Evolutionary conservation across 1,140 invertebrate genomes (phyloP).

Genomic region (Agrypnia vestita): DNA sequence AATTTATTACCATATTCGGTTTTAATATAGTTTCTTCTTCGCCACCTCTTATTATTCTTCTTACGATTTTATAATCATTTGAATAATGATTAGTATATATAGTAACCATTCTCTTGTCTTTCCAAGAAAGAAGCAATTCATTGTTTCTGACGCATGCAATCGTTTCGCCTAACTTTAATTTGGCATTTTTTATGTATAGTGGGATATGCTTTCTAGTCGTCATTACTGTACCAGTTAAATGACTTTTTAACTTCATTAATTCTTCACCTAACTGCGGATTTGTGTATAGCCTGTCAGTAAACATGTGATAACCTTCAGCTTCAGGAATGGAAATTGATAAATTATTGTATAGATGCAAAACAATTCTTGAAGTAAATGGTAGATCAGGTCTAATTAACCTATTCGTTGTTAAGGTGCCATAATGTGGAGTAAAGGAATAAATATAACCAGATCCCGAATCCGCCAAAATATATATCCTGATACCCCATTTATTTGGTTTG

Average conservation of each 20-base stretch:
- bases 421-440: slow-evolving; percentile 16
- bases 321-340: slow-evolving; percentile 49
- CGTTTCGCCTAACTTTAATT: too few relatives aligned
- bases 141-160: too few relatives aligned
- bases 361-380: slow-evolving; percentile 7
- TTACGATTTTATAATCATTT: neutral
- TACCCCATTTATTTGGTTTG: slow-evolving; percentile 16
- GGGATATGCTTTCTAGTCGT: slow-evolving; percentile 38
- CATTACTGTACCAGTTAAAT: slow-evolving; percentile 15
- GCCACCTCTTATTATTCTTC: slow-evolving; percentile 1
- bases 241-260: slow-evolving; percentile 12
- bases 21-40: neutral
- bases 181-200: slow-evolving; percentile 32
- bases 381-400: neutral
- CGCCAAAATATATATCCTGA: too few relatives aligned
- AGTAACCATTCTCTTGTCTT: too few relatives aligned
- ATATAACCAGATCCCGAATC: neutral
- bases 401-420: slow-evolving; percentile 9
- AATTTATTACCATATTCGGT: slow-evolving; percentile 3
- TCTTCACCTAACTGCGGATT: neutral
- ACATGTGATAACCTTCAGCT: slow-evolving; percentile 57
- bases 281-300: slow-evolving; percentile 50
- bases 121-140: too few relatives aligned
- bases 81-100: too few relatives aligned
- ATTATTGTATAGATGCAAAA: slow-evolving; percentile 58